Percentiles rank a stretch among this genome's conserved stretches.
These are phyloP conservation scores for Muntiacus muntjak DNA, from an alignment of 2,113 vertebrate species.

Conservation along the genomic window DNA sequence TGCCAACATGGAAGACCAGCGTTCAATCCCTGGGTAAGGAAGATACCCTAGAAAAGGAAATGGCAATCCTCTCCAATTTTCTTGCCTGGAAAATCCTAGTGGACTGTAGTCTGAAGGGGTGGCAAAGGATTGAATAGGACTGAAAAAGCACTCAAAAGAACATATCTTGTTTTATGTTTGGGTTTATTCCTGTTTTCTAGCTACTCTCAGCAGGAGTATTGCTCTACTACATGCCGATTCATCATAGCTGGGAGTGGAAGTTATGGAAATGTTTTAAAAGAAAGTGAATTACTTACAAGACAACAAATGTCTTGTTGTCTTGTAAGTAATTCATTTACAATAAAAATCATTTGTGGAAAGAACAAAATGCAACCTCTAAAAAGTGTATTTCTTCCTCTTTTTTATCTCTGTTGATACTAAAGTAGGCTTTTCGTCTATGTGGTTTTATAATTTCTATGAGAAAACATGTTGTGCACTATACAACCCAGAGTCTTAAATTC, in stretches of 20 bases:
- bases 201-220: neutral
- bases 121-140: neutral
- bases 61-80: neutral
- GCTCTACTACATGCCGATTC: neutral
- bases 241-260: neutral
- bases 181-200: neutral
- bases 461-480: neutral
- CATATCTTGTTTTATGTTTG: neutral
- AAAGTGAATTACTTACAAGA: neutral
- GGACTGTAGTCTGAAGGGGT: neutral
- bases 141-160: neutral
- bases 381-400: neutral
- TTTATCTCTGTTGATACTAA: neutral
- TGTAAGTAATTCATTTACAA: neutral
- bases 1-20: neutral
- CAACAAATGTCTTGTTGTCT: neutral
- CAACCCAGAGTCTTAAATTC: neutral
- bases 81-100: neutral
- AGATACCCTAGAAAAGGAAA: neutral
- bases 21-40: neutral
- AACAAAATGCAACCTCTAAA: neutral
- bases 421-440: neutral
- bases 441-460: conserved; percentile 11
- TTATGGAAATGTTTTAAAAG: neutral
- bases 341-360: neutral